phyloP scores from a whole-genome alignment of 2,113 vertebrate genomes.

The Prochilodus magdalenae region DNA sequence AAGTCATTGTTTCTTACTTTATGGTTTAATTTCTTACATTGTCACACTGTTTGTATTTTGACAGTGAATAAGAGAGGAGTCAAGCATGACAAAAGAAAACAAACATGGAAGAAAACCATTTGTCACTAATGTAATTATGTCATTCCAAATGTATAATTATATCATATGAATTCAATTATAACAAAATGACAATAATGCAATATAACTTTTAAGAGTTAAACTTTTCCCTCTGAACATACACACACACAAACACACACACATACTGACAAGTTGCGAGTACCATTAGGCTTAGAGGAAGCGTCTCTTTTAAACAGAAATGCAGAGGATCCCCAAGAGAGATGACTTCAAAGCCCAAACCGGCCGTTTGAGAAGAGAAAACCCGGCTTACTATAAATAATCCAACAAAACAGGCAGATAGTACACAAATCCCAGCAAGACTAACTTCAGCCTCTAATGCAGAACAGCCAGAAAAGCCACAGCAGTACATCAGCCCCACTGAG shows the following conservation, averaged over 20 bases:
- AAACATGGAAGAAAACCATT: too few species aligned
- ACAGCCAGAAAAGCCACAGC: not conserved
- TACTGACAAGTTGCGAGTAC: not conserved
- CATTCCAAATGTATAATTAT: too few species aligned
- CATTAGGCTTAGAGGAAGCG: conserved; percentile 7
- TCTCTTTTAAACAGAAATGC: not conserved
- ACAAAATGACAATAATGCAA: too few species aligned
- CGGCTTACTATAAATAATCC: conserved; percentile 21
- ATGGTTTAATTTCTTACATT: too few species aligned
- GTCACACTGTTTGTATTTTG: too few species aligned
- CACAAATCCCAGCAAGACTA: not conserved
- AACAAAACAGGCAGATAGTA: conserved; percentile 1
- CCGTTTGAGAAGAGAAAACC: conserved; percentile 13
- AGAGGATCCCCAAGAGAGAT: not conserved
- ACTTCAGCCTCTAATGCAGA: not conserved
- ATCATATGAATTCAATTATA: too few species aligned
- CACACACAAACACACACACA: not conserved
- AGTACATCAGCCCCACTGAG: not conserved
- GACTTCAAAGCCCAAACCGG: not conserved
- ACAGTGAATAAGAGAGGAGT: too few species aligned
- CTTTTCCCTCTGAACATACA: too few species aligned
- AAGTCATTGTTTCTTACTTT: too few species aligned
- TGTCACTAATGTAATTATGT: too few species aligned
- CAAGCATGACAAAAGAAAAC: too few species aligned
- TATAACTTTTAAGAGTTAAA: too few species aligned